A percentile compares a stretch with the other conserved stretches of the same genome.
Evolutionary conservation across 2,797 vertebrate genomes (phyloP).

Genomic region (Gephyroberyx darwinii): DNA sequence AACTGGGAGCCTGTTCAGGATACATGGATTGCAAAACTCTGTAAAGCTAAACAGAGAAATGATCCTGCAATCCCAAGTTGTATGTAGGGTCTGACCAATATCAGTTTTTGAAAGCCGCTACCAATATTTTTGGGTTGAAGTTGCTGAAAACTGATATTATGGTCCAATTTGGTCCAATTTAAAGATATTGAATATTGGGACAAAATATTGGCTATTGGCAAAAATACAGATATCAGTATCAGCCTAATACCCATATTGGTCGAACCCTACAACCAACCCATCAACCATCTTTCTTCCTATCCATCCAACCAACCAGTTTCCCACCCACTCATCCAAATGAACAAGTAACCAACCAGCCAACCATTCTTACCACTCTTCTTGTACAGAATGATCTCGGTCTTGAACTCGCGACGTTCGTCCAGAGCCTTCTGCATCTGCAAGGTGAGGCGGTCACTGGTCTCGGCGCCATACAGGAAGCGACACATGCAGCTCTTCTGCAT

Average conservation of each 20-base stretch:
- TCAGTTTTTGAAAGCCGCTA: too few species aligned
- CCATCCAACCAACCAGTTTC: too few species aligned
- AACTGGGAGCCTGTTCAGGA: constrained; percentile 79
- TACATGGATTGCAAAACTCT: not conserved
- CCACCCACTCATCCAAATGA: not conserved
- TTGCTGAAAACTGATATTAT: too few species aligned
- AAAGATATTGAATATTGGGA: too few species aligned
- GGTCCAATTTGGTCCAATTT: too few species aligned
- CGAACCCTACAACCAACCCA: too few species aligned
- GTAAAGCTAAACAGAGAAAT: not conserved
- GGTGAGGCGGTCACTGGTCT: constrained; percentile 80
- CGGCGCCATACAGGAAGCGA: constrained; percentile 82
- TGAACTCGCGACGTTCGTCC: constrained; percentile 82
- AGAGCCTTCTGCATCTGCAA: constrained; percentile 81
- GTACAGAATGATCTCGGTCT: constrained; percentile 83
- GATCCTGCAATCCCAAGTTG: not conserved
- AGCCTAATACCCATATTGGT: too few species aligned
- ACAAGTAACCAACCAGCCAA: not conserved
- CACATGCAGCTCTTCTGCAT: constrained; percentile 86
- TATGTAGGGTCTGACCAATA: too few species aligned
- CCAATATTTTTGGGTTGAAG: too few species aligned
- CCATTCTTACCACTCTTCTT: constrained; percentile 78
- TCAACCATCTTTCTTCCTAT: too few species aligned
- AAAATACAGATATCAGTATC: too few species aligned
- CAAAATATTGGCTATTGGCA: too few species aligned